Evolutionary conservation across 2,113 vertebrate genomes (phyloP).

Genomic region (Semnornis frantzii): DNA sequence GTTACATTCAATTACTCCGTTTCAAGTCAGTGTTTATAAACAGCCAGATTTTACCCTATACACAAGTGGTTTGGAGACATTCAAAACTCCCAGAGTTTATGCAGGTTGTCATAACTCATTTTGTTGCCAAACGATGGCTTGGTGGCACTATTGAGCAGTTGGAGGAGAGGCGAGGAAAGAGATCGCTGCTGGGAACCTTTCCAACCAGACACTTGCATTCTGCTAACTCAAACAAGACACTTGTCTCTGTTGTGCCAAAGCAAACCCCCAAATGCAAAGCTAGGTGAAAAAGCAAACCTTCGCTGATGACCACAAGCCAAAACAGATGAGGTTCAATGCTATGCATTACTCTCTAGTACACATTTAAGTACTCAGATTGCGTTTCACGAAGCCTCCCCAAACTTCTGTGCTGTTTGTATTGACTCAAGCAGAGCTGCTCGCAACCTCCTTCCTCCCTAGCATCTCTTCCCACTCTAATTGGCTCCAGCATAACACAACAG

Average conservation of each 20-base stretch:
- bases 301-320: not conserved
- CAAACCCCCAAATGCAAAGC: not conserved
- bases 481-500: not conserved
- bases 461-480: not conserved
- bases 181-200: not conserved
- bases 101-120: not conserved
- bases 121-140: not conserved
- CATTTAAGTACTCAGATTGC: not conserved
- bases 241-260: not conserved
- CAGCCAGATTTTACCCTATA: not conserved
- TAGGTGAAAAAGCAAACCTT: constrained; percentile 3
- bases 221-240: constrained; percentile 9
- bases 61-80: not conserved
- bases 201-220: not conserved
- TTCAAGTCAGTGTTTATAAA: not conserved
- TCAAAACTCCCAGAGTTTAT: not conserved
- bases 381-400: not conserved
- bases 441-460: not conserved
- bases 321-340: not conserved
- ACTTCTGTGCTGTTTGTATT: not conserved
- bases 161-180: not conserved
- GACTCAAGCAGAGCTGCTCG: not conserved
- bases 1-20: not conserved
- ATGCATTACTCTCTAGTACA: not conserved
- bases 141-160: not conserved